Percentiles rank a stretch among this genome's conserved stretches.
These are phyloP conservation scores for Microctonus aethiopoides DNA, from an alignment of 2,888 invertebrate species.

Conservation along the genomic window DNA sequence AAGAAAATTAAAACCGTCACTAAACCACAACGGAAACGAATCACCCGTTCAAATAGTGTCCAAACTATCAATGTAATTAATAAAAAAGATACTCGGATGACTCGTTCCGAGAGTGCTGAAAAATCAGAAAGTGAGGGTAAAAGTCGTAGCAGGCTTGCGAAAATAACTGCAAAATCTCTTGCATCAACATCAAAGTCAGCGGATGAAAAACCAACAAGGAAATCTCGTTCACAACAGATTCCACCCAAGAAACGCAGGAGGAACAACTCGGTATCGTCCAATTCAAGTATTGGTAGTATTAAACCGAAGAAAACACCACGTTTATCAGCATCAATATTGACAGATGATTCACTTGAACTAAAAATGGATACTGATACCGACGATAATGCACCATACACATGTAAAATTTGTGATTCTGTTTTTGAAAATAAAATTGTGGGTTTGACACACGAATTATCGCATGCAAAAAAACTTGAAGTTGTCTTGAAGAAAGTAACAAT, in stretches of 20 bases:
- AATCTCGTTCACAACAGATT: not conserved
- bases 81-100: not conserved
- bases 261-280: not conserved
- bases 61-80: not conserved
- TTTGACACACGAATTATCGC: constrained; percentile 54
- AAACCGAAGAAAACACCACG: not conserved
- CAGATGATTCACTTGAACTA: not conserved
- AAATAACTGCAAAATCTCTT: not conserved
- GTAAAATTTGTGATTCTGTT: constrained; percentile 49
- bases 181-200: not conserved
- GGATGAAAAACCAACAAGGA: not conserved
- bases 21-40: not conserved
- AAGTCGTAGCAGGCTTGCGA: not conserved
- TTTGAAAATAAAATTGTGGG: constrained; percentile 52
- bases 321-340: not conserved
- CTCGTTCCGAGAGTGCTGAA: constrained; percentile 1
- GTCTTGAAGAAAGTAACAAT: constrained; percentile 48
- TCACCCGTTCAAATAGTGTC: constrained; percentile 14
- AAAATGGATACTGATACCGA: constrained; percentile 29
- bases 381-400: constrained; percentile 39
- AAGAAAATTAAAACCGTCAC: constrained; percentile 22
- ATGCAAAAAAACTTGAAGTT: constrained; percentile 54
- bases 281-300: not conserved
- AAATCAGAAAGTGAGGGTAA: not conserved
- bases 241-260: not conserved